phyloP scores from a whole-genome alignment of 2,888 invertebrate genomes.

The Baronia brevicornis region DNA sequence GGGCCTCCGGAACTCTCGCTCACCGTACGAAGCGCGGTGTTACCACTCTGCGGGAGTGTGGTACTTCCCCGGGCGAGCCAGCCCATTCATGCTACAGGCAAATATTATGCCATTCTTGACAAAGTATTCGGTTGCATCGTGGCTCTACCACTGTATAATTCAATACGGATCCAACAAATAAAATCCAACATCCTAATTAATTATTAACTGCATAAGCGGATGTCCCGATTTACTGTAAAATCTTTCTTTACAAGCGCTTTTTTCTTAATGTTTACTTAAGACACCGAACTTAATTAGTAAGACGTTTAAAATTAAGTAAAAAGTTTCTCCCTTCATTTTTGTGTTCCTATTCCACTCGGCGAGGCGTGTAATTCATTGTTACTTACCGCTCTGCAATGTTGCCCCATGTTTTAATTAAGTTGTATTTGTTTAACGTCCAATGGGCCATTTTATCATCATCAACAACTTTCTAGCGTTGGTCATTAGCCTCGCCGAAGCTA shows the following conservation, averaged over 20 bases:
- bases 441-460: too few species aligned
- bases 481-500: too few species aligned
- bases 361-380: conserved; percentile 31
- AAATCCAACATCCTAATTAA: conserved; percentile 24
- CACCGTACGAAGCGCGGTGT: too few species aligned
- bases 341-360: conserved; percentile 27
- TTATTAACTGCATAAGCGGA: conserved; percentile 37
- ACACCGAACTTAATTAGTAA: conserved; percentile 50
- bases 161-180: too few species aligned
- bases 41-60: too few species aligned
- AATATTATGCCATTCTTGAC: too few species aligned
- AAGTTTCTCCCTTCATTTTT: conserved; percentile 21
- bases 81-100: too few species aligned
- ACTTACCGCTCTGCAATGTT: conserved; percentile 10
- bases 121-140: too few species aligned
- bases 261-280: conserved; percentile 40
- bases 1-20: too few species aligned
- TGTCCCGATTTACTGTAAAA: conserved; percentile 43
- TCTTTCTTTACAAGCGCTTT: conserved; percentile 34
- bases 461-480: too few species aligned
- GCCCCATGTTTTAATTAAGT: conserved; percentile 23
- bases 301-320: conserved; percentile 34
- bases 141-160: too few species aligned
- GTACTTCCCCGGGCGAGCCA: too few species aligned
- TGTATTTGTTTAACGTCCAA: conserved; percentile 13